A percentile compares a stretch with the other conserved stretches of the same genome.
Conservation (phyloP, 2,888 invertebrate genomes). For the Hydrotaea cyrtoneurina region DNA sequence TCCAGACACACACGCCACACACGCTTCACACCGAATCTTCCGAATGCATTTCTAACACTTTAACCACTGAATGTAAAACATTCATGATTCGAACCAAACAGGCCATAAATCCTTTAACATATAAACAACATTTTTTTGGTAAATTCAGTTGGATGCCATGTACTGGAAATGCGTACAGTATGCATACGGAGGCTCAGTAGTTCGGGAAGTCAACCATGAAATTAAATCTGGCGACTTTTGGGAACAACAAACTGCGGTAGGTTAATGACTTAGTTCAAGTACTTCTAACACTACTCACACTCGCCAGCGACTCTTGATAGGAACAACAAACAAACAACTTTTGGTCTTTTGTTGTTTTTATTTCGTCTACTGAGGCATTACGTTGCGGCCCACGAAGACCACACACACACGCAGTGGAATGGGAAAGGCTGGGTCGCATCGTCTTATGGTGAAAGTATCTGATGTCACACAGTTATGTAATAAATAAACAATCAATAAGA, state of each 20-base stretch:
- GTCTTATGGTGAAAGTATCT: conserved; percentile 54
- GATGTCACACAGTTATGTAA: conserved; percentile 56
- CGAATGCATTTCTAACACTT: conserved; percentile 31
- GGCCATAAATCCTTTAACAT: conserved; percentile 58
- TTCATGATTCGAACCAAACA: conserved; percentile 6
- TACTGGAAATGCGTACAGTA: neutral
- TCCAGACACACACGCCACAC: neutral
- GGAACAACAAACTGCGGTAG: conserved; percentile 53
- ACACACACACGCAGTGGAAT: conserved; percentile 47
- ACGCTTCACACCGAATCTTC: neutral
- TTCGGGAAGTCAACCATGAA: conserved; percentile 28
- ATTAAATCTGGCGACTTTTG: conserved; percentile 44
- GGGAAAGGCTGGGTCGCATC: neutral
- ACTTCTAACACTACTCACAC: conserved; percentile 6
- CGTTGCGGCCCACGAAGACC: conserved; percentile 40
- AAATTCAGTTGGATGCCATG: conserved; percentile 41
- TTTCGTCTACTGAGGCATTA: neutral
- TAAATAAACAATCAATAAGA: conserved; percentile 46
- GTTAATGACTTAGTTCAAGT: conserved; percentile 58
- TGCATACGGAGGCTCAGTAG: conserved; percentile 1
- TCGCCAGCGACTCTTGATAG: conserved; percentile 1
- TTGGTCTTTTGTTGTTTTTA: neutral
- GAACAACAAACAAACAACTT: conserved; percentile 59
- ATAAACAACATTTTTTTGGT: conserved; percentile 54
- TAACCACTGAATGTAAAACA: conserved; percentile 30